Evolutionary conservation across 2,113 vertebrate species (phyloP).

Genomic region (rat (Rattus norvegicus)): DNA sequence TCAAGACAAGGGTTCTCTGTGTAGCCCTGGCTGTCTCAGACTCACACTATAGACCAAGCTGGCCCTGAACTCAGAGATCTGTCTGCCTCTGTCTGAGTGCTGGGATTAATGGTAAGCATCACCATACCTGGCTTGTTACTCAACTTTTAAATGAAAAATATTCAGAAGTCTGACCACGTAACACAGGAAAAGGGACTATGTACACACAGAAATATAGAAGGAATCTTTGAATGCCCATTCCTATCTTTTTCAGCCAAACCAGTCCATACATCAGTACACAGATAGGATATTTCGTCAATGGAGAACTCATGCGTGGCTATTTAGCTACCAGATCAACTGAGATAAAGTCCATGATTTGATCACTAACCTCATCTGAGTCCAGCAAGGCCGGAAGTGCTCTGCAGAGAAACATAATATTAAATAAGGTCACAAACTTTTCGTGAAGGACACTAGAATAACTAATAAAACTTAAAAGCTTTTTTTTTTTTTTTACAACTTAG

Average conservation of each 20-base stretch:
- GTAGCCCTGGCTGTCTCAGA: background rate
- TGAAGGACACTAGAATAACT: background rate
- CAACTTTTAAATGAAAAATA: constrained; percentile 42
- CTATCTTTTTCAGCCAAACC: constrained; percentile 26
- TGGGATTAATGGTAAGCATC: background rate
- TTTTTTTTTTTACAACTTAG: constrained; percentile 5
- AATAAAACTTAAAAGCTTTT: constrained; percentile 42
- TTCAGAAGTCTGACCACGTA: background rate
- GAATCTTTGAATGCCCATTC: background rate
- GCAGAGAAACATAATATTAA: constrained; percentile 45
- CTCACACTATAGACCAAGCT: background rate
- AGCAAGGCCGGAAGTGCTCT: constrained; percentile 91
- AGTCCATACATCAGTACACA: constrained; percentile 16
- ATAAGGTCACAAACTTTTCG: constrained; percentile 44
- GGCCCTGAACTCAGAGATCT: background rate
- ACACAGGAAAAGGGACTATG: background rate
- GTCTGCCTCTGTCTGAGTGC: background rate
- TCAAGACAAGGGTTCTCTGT: background rate
- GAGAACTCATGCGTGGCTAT: constrained; percentile 53
- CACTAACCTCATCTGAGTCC: constrained; percentile 92
- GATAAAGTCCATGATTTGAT: constrained; percentile 65
- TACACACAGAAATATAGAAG: background rate
- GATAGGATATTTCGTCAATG: constrained; percentile 33
- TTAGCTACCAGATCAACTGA: constrained; percentile 71
- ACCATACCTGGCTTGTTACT: background rate